Evolutionary conservation across 2,113 vertebrate genomes (phyloP).

Genomic region (Micromys minutus): DNA sequence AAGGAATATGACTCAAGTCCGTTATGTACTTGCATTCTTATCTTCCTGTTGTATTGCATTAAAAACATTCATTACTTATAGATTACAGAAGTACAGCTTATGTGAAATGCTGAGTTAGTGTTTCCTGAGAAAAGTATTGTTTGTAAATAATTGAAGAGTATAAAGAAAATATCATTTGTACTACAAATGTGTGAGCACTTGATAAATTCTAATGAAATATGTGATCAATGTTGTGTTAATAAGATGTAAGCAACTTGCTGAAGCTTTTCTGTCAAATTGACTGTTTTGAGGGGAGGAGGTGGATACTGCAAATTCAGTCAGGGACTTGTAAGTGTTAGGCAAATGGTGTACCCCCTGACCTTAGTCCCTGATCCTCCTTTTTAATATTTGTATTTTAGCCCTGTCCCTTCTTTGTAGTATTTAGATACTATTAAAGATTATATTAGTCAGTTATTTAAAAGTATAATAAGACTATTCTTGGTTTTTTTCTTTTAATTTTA

Average conservation of each 20-base stretch:
- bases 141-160: constrained; percentile 31
- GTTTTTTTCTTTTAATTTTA: neutral
- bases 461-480: neutral
- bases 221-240: constrained; percentile 30
- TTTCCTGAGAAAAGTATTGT: constrained; percentile 21
- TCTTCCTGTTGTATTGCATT: constrained; percentile 47
- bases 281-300: neutral
- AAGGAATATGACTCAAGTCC: neutral
- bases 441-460: neutral
- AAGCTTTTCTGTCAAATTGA: neutral
- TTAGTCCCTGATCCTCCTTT: neutral
- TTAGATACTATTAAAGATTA: constrained; percentile 27
- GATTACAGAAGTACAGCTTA: neutral
- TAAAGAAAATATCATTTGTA: constrained; percentile 36
- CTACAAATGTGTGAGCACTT: constrained; percentile 27
- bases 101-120: neutral
- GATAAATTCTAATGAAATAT: constrained; percentile 41
- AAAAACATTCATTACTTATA: constrained; percentile 34
- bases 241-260: constrained; percentile 29
- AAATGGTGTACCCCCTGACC: no score
- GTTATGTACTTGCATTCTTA: neutral
- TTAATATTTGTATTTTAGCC: constrained; percentile 25
- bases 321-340: neutral
- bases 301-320: neutral
- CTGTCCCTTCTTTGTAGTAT: neutral